Evolutionary conservation across 2,888 invertebrate species (phyloP).

Genomic region (Ariolimax columbianus): DNA sequence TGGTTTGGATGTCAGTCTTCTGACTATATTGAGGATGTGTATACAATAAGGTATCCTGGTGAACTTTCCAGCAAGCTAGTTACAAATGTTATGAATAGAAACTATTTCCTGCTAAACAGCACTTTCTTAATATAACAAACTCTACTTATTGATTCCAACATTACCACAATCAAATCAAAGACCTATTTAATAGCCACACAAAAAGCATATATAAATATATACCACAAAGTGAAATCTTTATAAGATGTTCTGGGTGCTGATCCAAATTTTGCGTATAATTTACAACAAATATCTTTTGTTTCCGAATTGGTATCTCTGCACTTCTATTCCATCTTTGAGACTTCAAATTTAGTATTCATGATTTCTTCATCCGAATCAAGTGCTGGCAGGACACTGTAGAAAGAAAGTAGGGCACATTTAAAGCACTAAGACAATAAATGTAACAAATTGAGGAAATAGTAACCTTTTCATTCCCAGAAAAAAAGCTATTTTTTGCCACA

Average conservation of each 20-base stretch:
- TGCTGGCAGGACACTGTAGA: conserved; percentile 71
- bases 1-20: too few species aligned
- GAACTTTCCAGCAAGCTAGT: too few species aligned
- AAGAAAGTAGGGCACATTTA: neutral
- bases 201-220: neutral
- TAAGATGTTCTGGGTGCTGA: neutral
- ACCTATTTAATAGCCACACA: neutral
- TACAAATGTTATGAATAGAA: too few species aligned
- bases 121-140: too few species aligned
- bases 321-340: conserved; percentile 77
- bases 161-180: neutral
- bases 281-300: neutral
- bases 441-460: too few species aligned
- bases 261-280: neutral
- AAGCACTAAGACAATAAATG: neutral
- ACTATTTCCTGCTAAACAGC: too few species aligned
- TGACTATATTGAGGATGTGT: too few species aligned
- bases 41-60: too few species aligned
- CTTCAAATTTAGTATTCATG: conserved; percentile 77
- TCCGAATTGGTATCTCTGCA: neutral
- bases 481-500: too few species aligned
- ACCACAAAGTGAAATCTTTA: neutral
- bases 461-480: too few species aligned
- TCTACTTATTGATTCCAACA: neutral
- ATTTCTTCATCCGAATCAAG: conserved; percentile 78